Evolutionary conservation across 2,113 vertebrate genomes (phyloP).

Genomic region (Pluvianellus socialis): DNA sequence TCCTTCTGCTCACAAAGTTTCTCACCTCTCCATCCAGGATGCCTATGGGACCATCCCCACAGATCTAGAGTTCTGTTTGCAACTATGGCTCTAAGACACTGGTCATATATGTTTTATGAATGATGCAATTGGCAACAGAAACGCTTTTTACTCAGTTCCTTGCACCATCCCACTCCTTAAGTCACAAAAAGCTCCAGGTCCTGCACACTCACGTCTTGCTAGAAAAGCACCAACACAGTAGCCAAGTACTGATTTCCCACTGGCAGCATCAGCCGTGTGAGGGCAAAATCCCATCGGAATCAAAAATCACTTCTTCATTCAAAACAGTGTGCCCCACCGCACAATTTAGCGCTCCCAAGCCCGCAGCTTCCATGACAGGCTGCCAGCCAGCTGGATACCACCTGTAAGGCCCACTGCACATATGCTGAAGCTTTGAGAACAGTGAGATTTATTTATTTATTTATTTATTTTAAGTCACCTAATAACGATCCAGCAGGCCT

Average conservation of each 20-base stretch:
- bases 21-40: not conserved
- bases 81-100: not conserved
- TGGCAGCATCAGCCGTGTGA: not conserved
- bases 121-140: not conserved
- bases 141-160: not conserved
- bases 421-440: fast-evolving
- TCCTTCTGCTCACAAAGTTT: not conserved
- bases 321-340: fast-evolving
- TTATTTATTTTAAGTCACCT: constrained; percentile 75
- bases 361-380: not conserved
- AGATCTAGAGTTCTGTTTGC: not conserved
- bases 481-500: constrained; percentile 99
- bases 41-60: fast-evolving
- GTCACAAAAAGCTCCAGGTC: not conserved
- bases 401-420: fast-evolving
- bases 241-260: not conserved
- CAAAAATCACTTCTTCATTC: too few species aligned
- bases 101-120: not conserved
- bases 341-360: fast-evolving
- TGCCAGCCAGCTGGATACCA: fast-evolving
- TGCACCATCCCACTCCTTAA: not conserved
- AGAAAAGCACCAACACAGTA: not conserved
- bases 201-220: fast-evolving
- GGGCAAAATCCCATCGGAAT: fast-evolving
- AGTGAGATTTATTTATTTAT: too few species aligned